Percentiles rank a stretch among this genome's conserved stretches.
Conservation (phyloP, 2,113 vertebrate genomes). For the Eudyptes chrysolophus region DNA sequence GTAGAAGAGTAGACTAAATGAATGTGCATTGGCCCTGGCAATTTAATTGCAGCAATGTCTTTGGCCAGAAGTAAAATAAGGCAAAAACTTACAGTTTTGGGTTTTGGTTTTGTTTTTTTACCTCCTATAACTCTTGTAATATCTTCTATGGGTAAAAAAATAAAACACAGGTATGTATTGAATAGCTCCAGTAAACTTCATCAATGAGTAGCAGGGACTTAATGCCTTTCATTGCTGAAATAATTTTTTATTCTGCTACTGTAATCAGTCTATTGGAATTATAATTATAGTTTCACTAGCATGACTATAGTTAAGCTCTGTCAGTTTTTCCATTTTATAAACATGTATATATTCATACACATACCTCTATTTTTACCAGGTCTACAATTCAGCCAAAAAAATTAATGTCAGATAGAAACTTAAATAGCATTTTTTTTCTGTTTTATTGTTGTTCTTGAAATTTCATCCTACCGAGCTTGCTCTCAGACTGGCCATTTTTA, state of each 20-base stretch:
- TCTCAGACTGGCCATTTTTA: neutral
- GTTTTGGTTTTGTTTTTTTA: neutral
- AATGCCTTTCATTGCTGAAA: neutral
- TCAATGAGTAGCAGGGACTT: neutral
- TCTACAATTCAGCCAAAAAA: neutral
- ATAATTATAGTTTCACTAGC: neutral
- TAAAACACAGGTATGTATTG: neutral
- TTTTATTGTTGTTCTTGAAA: neutral
- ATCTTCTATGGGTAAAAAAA: neutral
- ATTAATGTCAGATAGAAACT: neutral
- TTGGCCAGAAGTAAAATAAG: neutral
- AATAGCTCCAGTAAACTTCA: neutral
- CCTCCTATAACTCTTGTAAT: neutral
- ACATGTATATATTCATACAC: neutral
- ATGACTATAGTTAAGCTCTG: neutral
- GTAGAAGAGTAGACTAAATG: neutral
- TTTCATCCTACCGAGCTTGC: neutral
- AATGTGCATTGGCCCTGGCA: neutral
- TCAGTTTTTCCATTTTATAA: neutral
- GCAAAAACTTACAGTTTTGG: neutral
- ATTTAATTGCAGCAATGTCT: neutral
- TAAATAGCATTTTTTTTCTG: neutral
- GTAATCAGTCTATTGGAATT: conserved; percentile 12
- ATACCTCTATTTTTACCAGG: neutral
- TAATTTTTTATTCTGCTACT: neutral